These are phyloP conservation scores for Frankliniella intonsa DNA, from an alignment of 2,888 invertebrate genomes.

Conservation along the genomic window DNA sequence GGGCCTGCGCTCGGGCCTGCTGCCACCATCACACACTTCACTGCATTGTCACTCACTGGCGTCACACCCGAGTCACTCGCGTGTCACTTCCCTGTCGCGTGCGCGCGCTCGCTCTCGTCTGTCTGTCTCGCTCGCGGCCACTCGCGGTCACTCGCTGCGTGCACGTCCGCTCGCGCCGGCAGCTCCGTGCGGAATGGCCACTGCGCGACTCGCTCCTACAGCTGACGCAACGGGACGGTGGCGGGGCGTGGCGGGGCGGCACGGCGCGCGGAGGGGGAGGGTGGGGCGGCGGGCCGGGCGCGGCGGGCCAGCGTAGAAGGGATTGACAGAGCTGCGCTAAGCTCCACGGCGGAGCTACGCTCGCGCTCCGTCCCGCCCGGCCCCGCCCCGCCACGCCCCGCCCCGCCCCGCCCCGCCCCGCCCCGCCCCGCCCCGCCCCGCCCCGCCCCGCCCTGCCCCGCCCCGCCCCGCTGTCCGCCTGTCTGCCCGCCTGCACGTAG, in stretches of 20 bases:
- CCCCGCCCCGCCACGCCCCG: too few relatives aligned
- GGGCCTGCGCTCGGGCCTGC: background rate
- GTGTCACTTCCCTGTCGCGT: background rate
- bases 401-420: too few relatives aligned
- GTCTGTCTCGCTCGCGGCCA: background rate
- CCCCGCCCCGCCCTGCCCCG: too few relatives aligned
- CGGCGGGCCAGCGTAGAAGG: background rate
- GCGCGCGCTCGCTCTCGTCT: background rate
- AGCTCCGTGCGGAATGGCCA: background rate
- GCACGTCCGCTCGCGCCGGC: background rate
- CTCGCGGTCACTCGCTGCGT: background rate
- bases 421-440: background rate
- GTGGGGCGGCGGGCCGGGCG: background rate
- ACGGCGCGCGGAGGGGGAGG: background rate
- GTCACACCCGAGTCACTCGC: background rate
- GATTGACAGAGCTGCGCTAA: constrained; percentile 20
- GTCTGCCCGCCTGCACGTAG: background rate
- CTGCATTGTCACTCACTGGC: background rate
- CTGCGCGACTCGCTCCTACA: background rate
- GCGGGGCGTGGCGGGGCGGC: background rate
- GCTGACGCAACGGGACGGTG: constrained; percentile 20
- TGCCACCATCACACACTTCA: background rate
- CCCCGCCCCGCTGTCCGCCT: background rate
- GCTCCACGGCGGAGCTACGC: background rate
- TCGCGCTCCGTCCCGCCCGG: background rate